Evolutionary conservation across 2,113 vertebrate species (phyloP).

Genomic region (Ciconia boyciana): DNA sequence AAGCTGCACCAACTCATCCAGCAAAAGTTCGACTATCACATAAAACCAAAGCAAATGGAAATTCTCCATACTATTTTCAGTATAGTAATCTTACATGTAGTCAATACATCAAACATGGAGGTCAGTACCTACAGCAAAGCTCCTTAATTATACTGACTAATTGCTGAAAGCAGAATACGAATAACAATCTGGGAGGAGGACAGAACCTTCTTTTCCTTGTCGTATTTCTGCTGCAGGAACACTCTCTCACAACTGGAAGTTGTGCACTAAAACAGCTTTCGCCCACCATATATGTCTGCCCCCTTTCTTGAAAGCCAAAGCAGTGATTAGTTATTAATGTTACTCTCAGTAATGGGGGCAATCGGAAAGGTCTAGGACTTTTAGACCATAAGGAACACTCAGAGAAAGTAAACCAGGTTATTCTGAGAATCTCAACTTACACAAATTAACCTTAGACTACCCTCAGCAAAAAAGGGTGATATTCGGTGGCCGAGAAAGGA

Average conservation of each 20-base stretch:
- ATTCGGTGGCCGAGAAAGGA: not conserved
- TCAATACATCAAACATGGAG: not conserved
- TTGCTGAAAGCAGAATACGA: not conserved
- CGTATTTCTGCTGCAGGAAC: not conserved
- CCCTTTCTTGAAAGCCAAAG: not conserved
- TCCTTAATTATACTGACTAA: not conserved
- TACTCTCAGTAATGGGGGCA: not conserved
- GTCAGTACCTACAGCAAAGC: not conserved
- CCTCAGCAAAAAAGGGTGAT: not conserved
- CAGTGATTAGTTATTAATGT: not conserved
- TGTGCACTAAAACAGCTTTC: not conserved
- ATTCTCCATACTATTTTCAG: not conserved
- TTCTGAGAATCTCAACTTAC: not conserved
- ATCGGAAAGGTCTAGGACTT: not conserved
- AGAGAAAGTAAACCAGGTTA: not conserved
- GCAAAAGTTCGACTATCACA: not conserved
- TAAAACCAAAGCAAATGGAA: not conserved
- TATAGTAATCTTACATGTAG: not conserved
- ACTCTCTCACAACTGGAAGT: not conserved
- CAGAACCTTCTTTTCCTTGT: not conserved
- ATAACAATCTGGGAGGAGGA: not conserved
- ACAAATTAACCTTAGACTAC: not conserved
- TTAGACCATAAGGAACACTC: not conserved
- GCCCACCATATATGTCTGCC: too few relatives aligned
- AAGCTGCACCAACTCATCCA: not conserved